Evolutionary conservation across 2,113 vertebrate genomes (phyloP).

Genomic region (Dipodomys stephensi): DNA sequence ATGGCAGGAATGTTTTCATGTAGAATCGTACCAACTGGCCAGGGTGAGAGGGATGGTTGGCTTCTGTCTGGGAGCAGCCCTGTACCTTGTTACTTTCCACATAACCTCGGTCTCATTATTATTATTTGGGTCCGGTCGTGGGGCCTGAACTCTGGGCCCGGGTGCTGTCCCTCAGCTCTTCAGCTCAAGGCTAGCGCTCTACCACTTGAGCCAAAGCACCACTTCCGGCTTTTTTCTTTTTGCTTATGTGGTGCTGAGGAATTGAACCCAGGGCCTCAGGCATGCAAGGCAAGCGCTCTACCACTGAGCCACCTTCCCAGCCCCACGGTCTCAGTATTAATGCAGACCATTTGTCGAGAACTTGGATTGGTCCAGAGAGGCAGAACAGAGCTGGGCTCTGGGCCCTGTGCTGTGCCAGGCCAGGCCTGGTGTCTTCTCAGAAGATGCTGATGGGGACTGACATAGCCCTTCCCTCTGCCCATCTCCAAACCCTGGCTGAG

Average conservation of each 20-base stretch:
- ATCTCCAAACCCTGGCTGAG: neutral
- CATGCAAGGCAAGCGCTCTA: no score
- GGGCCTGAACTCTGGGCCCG: no score
- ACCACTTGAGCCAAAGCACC: no score
- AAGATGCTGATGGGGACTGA: rapidly evolving
- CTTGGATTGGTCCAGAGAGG: neutral
- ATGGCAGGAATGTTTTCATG: neutral
- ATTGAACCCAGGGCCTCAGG: no score
- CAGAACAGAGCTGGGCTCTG: neutral
- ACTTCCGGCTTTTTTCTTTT: no score
- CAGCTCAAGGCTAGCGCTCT: no score
- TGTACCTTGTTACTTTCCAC: neutral
- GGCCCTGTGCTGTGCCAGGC: neutral
- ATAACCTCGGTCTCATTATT: neutral
- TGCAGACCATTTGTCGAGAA: neutral
- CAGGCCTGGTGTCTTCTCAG: neutral
- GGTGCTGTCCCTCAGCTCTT: no score
- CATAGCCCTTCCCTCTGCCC: neutral
- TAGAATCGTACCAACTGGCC: no score
- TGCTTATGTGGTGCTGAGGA: no score
- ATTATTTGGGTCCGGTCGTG: no score
- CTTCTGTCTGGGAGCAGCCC: neutral
- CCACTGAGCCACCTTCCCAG: no score
- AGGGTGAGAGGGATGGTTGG: neutral
- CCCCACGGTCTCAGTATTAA: neutral